phyloP scores from a whole-genome alignment of 2,113 vertebrate genomes.

The Hippolais icterina region DNA sequence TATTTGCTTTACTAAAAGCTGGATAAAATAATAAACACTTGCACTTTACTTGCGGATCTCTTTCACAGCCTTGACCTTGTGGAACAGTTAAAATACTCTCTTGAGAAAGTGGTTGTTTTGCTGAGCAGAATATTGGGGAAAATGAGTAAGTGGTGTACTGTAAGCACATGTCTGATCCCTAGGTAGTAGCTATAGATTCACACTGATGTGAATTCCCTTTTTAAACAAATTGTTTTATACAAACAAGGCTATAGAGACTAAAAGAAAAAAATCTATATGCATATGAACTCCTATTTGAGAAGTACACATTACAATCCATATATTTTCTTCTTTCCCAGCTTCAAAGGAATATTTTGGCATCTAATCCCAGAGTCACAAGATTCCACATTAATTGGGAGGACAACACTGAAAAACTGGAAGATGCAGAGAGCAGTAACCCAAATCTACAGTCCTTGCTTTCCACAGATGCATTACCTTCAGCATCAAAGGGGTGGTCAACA shows the following conservation, averaged over 20 bases:
- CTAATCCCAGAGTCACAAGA: conserved; percentile 84
- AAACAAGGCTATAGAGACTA: not conserved
- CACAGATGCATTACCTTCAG: conserved; percentile 81
- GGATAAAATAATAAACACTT: not conserved
- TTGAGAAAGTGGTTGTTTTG: not conserved
- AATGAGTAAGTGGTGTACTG: not conserved
- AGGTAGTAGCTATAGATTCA: not conserved
- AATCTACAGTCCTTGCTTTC: conserved; percentile 83
- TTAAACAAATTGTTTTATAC: not conserved
- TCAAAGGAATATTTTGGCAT: conserved; percentile 85
- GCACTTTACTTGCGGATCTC: not conserved
- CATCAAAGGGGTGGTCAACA: conserved; percentile 82
- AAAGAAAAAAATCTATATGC: not conserved
- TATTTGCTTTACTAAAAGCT: not conserved
- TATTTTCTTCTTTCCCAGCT: conserved; percentile 72
- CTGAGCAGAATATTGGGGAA: not conserved
- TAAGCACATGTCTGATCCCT: not conserved
- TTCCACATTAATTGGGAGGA: conserved; percentile 88
- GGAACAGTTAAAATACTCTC: not conserved
- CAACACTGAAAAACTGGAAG: conserved; percentile 84
- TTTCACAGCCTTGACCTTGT: not conserved
- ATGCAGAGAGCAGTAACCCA: conserved; percentile 81
- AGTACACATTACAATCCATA: not conserved
- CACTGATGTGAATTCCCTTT: not conserved
- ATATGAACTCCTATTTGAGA: not conserved